Base-by-base conservation (phyloP, 2,113 vertebrate species). In the Sebastes fasciatus region DNA sequence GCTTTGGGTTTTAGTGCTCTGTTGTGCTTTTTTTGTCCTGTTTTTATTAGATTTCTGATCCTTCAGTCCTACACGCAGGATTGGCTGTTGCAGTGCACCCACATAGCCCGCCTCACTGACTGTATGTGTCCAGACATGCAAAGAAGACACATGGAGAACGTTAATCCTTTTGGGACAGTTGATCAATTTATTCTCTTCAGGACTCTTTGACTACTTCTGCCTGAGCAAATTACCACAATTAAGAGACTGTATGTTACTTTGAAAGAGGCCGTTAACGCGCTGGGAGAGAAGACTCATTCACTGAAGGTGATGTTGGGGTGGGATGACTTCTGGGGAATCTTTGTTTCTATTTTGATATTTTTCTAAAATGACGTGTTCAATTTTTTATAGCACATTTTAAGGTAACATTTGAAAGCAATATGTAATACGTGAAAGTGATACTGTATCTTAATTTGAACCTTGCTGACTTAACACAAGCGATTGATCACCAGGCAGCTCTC, bases 321-420 rank as follows among this genome's bases (percentile, higher is more conserved):
- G 43, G 42, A 70, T 23, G 58, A 74, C 54, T 86, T 80, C 58
- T 21, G 13, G 45, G 23, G 61, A 21, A 51, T 77, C 43, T 84
- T 84, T 77, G 21, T 91, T 91, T 91, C 86, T 86, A 89, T 92
- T 93, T 94, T 91, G 88, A 92, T 94, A 92, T 93, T 94, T 94
- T 94, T 94, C 91, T 93, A 93, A 92, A 91, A 64, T 67, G 65
- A 71, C 1, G 64, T 86, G 72, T 90, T 87, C 23, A 83, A 69
- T 70, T 90, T 93, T 91, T 92, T 92, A 85, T 89, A 93, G 79
- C 78, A 88, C 65, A 86, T 83, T 87, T 86, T 71, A 79, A 78
- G 66, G 70, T 83, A 65, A 67, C 70, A 72, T 77, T 82, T 86
- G 49, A 82, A 91, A 91, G 91, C 86, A 88, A 91, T 86, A 92